Evolutionary conservation across 2,797 vertebrate genomes (phyloP).

Genomic region (Amniataba percoides): DNA sequence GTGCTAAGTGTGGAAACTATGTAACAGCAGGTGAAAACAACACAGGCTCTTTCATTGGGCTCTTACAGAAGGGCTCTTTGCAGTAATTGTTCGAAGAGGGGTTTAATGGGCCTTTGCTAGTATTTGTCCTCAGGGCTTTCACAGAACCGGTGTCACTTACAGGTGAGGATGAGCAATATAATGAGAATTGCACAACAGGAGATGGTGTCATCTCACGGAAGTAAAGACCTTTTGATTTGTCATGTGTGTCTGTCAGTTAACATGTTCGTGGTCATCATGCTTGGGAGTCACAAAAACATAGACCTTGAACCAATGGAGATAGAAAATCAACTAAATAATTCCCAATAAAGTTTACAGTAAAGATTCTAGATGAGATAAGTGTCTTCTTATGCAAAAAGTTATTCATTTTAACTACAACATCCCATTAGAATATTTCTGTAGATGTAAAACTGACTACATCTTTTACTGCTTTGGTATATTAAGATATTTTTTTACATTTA

Average conservation of each 20-base stretch:
- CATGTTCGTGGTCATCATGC: background rate
- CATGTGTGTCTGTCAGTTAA: background rate
- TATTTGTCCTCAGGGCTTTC: constrained; percentile 18
- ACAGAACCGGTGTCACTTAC: constrained; percentile 30
- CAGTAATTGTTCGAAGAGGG: constrained; percentile 25
- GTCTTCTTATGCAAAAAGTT: background rate
- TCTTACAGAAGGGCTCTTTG: constrained; percentile 13
- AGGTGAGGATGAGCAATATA: constrained; percentile 25
- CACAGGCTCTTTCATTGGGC: constrained; percentile 8
- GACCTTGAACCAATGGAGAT: background rate
- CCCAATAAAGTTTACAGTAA: background rate
- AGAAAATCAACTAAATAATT: background rate
- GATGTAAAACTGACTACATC: background rate
- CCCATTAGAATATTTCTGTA: background rate
- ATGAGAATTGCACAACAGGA: constrained; percentile 29
- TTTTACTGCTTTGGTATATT: background rate
- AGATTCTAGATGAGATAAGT: no score
- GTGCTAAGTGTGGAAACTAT: background rate
- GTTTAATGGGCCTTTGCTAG: constrained; percentile 39
- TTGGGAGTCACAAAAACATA: background rate
- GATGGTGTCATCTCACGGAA: constrained; percentile 2
- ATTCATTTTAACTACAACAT: background rate
- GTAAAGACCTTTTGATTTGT: constrained; percentile 14
- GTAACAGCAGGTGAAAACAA: constrained; percentile 40
- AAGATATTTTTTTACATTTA: no score